Percentiles rank a stretch among this genome's conserved stretches.
Conservation (phyloP, 1,140 invertebrate species). For the Penaeus indicus region DNA sequence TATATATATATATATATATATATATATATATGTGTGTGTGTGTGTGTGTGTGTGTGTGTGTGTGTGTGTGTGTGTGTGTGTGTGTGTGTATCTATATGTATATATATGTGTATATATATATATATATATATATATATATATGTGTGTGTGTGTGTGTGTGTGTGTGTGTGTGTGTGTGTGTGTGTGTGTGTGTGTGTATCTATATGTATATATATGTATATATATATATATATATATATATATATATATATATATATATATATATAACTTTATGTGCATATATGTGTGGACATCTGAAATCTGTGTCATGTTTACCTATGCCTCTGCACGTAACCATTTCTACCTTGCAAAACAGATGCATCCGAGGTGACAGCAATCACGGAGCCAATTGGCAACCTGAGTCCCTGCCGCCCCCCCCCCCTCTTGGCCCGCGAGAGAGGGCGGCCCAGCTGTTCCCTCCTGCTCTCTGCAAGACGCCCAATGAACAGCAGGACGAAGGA, state of each 20-base stretch:
- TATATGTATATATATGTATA: not conserved
- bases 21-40: not conserved
- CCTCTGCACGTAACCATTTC: too few relatives aligned
- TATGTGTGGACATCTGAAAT: not conserved
- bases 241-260: conserved; percentile 10
- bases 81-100: not conserved
- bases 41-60: not conserved
- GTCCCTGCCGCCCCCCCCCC: too few relatives aligned
- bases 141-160: not conserved
- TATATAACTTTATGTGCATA: not conserved
- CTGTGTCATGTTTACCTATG: too few relatives aligned
- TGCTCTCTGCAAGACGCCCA: too few relatives aligned
- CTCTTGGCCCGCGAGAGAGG: too few relatives aligned
- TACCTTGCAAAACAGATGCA: too few relatives aligned
- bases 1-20: not conserved
- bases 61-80: not conserved
- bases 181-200: not conserved
- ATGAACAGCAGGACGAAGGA: too few relatives aligned
- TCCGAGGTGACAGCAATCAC: too few relatives aligned
- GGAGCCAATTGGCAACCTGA: too few relatives aligned
- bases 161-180: not conserved
- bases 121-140: conserved; percentile 4
- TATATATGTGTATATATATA: not conserved
- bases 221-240: conserved; percentile 8
- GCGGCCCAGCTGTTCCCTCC: too few relatives aligned